A percentile compares a stretch with the other conserved stretches of the same genome.
Conservation (phyloP, 2,797 vertebrate genomes). For the Antrozous pallidus region DNA sequence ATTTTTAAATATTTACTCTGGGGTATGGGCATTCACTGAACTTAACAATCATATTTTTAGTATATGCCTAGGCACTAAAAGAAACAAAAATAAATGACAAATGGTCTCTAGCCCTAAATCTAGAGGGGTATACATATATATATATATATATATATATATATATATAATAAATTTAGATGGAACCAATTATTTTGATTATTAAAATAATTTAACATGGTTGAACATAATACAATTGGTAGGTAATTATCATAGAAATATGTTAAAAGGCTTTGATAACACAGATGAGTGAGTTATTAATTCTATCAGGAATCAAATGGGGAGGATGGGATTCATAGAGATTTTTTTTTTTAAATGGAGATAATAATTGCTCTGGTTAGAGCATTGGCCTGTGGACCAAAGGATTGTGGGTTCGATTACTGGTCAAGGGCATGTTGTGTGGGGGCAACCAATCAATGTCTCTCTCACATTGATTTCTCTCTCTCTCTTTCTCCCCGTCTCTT, state of each 20-base stretch:
- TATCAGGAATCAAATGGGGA: conserved; percentile 16
- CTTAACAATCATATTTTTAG: conserved; percentile 14
- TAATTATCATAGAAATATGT: background rate
- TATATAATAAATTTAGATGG: background rate
- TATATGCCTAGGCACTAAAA: background rate
- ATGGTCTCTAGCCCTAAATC: background rate
- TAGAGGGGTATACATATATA: background rate
- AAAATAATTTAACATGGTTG: conserved; percentile 13
- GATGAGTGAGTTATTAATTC: background rate
- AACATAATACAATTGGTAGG: background rate
- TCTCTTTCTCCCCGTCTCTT: too few species aligned
- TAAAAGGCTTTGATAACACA: conserved; percentile 19
- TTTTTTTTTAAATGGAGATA: background rate
- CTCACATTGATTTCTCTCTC: too few species aligned
- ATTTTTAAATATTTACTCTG: background rate
- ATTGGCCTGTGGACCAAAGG: too few species aligned
- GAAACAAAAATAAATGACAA: background rate
- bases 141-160: background rate
- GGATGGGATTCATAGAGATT: background rate
- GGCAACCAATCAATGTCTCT: too few species aligned
- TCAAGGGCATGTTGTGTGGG: too few species aligned
- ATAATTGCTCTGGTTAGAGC: background rate
- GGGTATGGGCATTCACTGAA: background rate
- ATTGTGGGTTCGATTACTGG: too few species aligned
- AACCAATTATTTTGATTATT: background rate